Conservation (phyloP, 2,113 vertebrate genomes). For the Pelodiscus sinensis region DNA sequence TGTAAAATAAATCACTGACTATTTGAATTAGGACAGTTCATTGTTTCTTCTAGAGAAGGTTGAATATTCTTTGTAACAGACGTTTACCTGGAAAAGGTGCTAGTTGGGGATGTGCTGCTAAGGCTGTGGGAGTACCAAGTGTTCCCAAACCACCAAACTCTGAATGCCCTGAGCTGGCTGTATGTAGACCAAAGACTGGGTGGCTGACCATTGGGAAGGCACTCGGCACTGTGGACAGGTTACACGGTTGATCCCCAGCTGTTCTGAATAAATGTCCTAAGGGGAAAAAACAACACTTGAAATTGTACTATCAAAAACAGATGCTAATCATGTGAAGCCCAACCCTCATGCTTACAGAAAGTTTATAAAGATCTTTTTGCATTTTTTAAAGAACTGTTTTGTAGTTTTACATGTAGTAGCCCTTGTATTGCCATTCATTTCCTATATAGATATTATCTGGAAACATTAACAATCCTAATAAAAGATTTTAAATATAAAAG, state of each 20-base stretch:
- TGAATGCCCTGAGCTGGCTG: conserved; percentile 82
- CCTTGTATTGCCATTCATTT: conserved; percentile 3
- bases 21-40: conserved; percentile 30
- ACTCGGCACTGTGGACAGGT: conserved; percentile 83
- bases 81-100: conserved; percentile 85
- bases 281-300: conserved; percentile 70
- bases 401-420: neutral
- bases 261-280: conserved; percentile 83
- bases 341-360: conserved; percentile 4
- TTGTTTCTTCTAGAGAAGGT: conserved; percentile 43
- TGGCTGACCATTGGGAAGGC: conserved; percentile 84
- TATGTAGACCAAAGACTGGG: conserved; percentile 83
- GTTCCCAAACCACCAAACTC: conserved; percentile 88
- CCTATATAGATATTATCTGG: neutral
- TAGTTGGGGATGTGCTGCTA: conserved; percentile 85
- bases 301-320: conserved; percentile 52
- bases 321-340: conserved; percentile 44
- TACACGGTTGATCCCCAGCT: conserved; percentile 80
- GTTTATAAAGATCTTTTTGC: neutral
- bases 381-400: neutral
- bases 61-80: conserved; percentile 53
- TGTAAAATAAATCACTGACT: conserved; percentile 17
- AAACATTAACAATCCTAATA: conserved; percentile 17
- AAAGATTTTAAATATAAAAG: neutral
- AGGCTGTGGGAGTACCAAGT: conserved; percentile 85